Conservation (phyloP, 2,113 vertebrate genomes). For the Megaptera novaeangliae region DNA sequence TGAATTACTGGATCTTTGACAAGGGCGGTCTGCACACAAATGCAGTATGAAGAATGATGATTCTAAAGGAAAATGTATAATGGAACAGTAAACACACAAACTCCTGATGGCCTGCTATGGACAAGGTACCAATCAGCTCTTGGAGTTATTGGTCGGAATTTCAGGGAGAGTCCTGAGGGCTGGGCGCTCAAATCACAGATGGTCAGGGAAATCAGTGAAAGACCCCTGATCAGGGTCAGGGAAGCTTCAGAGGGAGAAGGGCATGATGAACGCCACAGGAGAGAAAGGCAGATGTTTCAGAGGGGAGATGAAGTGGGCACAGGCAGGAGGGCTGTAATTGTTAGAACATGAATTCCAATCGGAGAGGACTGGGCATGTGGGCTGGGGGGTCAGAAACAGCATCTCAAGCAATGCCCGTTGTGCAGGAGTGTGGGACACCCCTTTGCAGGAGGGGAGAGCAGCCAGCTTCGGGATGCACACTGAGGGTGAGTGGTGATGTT, state of each 20-base stretch:
- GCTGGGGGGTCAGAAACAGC: not conserved
- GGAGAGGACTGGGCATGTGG: not conserved
- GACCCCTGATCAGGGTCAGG: fast-evolving
- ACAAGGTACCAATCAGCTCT: not conserved
- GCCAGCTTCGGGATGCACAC: not conserved
- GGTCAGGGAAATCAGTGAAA: not conserved
- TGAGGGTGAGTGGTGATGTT: fast-evolving
- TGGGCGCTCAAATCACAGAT: not conserved
- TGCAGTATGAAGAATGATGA: not conserved
- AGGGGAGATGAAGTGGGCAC: not conserved
- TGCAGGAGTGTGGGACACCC: not conserved
- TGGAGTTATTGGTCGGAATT: not conserved
- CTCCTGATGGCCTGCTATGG: not conserved
- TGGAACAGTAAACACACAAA: not conserved
- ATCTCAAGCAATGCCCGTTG: fast-evolving
- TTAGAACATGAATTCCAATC: not conserved
- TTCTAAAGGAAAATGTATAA: not conserved
- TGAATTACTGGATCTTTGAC: not conserved
- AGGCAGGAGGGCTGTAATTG: not conserved
- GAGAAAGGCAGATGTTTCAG: not conserved
- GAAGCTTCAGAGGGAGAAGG: not conserved
- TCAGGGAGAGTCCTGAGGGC: not conserved
- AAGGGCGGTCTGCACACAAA: not conserved
- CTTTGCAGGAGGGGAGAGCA: not conserved
- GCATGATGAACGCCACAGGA: too few relatives aligned